Base-by-base conservation (phyloP, 1,140 invertebrate species). In the Neoseiulus cucumeris region DNA sequence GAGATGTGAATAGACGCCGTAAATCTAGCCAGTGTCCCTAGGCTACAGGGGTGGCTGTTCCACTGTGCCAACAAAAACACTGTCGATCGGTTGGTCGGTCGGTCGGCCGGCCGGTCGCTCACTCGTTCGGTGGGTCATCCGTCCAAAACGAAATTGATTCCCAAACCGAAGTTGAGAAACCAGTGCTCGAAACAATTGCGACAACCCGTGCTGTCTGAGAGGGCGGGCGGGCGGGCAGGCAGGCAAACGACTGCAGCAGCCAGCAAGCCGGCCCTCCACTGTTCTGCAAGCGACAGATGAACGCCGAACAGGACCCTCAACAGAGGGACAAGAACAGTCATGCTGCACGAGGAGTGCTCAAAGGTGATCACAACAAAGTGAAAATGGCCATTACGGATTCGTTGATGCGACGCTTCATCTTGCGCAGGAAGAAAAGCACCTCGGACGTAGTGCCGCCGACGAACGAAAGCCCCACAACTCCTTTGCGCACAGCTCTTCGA, bases 301-400 rank as follows among this genome's bases (percentile, higher is more conserved):
- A 47, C 45, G 45, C 45, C 28, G 18, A 47, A 47, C 45, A 47
- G 45, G 18, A 47, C 18, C 28, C 18, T 20, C 28, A 59, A 9
- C 51, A 59, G 22, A n/a, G 33, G 51, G 25, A 59, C 51, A 1
- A 20, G 25, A 20, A 59, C 14, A 59, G 51, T 59, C 22, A 25
- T 59, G 17, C 51, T 20, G 33, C 25, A 14, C 45, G 4, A 4
- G 7, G 14, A 28, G 33, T 39, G 4, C 33, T 39, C 33, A 39
- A 39, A 39, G 22, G 51, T 25, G 22, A 25, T 25, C 51, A 59
- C 51, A 59, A 59, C 51, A 17, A 59, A 33, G 51, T 59, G 14
- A 59, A 59, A 59, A 59, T 59, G 51, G 51, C 51, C 14, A 59
- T 59, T 18, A 59, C 51, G 14, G 51, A 59, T 33, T 59, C 51